A percentile compares a stretch with the other conserved stretches of the same genome.
phyloP scores from a whole-genome alignment of 2,113 vertebrate genomes.

The Syrrhaptes paradoxus region DNA sequence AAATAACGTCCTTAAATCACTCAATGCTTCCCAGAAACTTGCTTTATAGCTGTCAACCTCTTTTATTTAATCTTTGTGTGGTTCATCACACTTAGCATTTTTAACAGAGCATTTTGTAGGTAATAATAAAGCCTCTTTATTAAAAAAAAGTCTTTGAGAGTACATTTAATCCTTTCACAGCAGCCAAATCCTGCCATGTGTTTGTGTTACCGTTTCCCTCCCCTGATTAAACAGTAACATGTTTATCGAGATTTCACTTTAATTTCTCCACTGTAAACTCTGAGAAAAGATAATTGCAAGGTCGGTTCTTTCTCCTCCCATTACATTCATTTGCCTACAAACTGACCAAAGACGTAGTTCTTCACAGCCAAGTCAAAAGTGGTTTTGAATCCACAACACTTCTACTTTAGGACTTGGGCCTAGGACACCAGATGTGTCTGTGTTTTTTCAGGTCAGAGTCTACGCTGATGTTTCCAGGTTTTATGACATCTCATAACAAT shows the following conservation, averaged over 20 bases:
- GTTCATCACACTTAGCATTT: background rate
- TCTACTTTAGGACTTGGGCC: conserved; percentile 54
- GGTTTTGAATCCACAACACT: conserved; percentile 52
- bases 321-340: background rate
- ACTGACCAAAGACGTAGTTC: conserved; percentile 43
- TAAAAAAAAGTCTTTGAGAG: background rate
- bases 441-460: conserved; percentile 38
- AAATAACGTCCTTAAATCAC: conserved; percentile 46
- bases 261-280: conserved; percentile 47
- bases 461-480: background rate
- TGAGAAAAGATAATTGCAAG: conserved; percentile 20
- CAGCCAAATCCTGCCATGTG: conserved; percentile 51
- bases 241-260: conserved; percentile 54
- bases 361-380: conserved; percentile 55
- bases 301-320: conserved; percentile 1
- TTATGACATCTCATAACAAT: conserved; percentile 32
- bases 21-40: background rate
- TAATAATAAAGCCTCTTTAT: conserved; percentile 29
- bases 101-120: background rate
- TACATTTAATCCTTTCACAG: conserved; percentile 43
- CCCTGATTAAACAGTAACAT: conserved; percentile 60
- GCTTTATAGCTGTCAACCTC: background rate
- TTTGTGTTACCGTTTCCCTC: conserved; percentile 46
- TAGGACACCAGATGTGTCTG: conserved; percentile 47
- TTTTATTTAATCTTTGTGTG: background rate